Evolutionary conservation across 1,140 invertebrate species (phyloP).

Genomic region (Homarus americanus): DNA sequence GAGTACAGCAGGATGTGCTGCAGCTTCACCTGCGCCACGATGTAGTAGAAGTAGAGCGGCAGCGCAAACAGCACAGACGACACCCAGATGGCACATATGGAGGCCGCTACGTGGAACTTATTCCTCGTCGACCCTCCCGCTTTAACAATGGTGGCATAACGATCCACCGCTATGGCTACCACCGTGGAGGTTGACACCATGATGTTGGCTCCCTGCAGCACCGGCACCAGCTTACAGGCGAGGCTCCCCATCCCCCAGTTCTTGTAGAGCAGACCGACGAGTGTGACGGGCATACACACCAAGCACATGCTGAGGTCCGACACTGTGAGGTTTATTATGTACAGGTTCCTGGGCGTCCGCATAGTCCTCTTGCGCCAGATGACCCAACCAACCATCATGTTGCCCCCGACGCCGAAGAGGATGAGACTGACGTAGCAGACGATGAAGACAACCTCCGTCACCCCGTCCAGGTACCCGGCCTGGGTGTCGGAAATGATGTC

Average conservation of each 20-base stretch:
- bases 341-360: constrained; percentile 82
- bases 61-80: constrained; percentile 78
- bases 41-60: constrained; percentile 80
- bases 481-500: constrained; percentile 76
- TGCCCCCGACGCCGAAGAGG: constrained; percentile 78
- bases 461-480: constrained; percentile 76
- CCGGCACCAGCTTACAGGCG: constrained; percentile 82
- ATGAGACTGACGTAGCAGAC: constrained; percentile 78
- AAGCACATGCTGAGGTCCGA: constrained; percentile 82
- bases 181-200: constrained; percentile 83
- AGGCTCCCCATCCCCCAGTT: constrained; percentile 78
- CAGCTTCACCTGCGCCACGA: constrained; percentile 77
- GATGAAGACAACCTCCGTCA: constrained; percentile 74
- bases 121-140: constrained; percentile 69
- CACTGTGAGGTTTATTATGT: constrained; percentile 83
- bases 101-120: constrained; percentile 68
- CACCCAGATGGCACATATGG: constrained; percentile 78
- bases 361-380: constrained; percentile 78
- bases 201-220: constrained; percentile 82
- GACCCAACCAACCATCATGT: constrained; percentile 79
- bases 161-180: constrained; percentile 82
- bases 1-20: constrained; percentile 77
- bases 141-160: constrained; percentile 81
- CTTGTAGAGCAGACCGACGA: constrained; percentile 78
- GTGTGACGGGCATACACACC: constrained; percentile 82